These are phyloP conservation scores for Onychomys leucogaster DNA, from an alignment of 2,797 vertebrate species.

Conservation along the genomic window DNA sequence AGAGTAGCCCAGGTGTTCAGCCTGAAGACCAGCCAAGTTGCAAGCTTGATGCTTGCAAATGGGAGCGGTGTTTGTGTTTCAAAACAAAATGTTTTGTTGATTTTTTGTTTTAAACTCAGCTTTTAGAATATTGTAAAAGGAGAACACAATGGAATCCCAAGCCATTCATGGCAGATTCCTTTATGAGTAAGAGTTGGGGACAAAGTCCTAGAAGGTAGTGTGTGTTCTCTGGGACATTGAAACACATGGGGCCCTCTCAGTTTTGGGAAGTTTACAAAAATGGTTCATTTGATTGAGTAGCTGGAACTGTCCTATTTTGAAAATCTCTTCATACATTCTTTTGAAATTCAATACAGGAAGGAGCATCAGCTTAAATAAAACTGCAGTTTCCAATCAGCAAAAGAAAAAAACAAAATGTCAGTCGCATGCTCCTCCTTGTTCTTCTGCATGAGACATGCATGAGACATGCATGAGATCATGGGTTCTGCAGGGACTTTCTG, in stretches of 20 bases:
- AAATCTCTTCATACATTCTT: background rate
- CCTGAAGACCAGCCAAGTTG: constrained; percentile 68
- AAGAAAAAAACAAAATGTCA: background rate
- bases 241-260: background rate
- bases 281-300: background rate
- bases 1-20: constrained; percentile 76
- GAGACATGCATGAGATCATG: background rate
- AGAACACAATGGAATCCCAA: background rate
- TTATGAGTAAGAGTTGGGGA: constrained; percentile 10
- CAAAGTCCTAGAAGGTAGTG: background rate
- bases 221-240: background rate
- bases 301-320: background rate
- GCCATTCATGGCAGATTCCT: background rate
- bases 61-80: constrained; percentile 43
- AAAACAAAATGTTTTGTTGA: constrained; percentile 1
- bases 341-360: background rate
- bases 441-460: background rate
- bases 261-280: background rate
- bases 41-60: constrained; percentile 22
- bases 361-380: background rate
- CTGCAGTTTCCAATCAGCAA: background rate
- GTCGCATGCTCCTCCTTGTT: background rate
- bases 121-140: constrained; percentile 60
- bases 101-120: background rate
- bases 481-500: background rate